These are phyloP conservation scores for Thaumetopoea pityocampa DNA, from an alignment of 1,140 invertebrate genomes.

Conservation along the genomic window DNA sequence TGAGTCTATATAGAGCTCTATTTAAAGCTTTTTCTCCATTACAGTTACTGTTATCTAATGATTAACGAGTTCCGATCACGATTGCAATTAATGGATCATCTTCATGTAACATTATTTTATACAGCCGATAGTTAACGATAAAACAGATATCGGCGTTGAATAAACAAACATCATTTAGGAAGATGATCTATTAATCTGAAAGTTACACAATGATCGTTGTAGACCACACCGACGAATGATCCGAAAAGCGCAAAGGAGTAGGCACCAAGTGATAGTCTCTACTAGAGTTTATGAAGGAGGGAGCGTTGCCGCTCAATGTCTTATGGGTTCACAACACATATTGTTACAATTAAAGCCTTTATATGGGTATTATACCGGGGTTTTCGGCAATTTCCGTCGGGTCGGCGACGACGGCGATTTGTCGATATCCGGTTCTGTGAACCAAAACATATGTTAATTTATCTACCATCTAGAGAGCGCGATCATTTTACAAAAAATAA, in stretches of 20 bases:
- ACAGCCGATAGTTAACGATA: no score
- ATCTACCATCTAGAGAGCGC: conserved; percentile 5
- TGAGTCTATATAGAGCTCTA: conserved; percentile 11
- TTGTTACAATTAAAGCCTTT: conserved; percentile 68
- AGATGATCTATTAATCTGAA: conserved; percentile 32
- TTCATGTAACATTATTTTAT: no score
- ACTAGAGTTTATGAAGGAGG: conserved; percentile 56
- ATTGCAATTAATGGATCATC: conserved; percentile 33
- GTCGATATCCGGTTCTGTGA: conserved; percentile 85
- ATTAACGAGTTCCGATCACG: conserved; percentile 10
- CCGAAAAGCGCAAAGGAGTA: conserved; percentile 55
- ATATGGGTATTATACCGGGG: conserved; percentile 88
- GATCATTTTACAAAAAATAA: no score
- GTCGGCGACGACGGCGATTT: conserved; percentile 91
- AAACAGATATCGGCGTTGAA: no score
- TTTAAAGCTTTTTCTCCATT: conserved; percentile 12
- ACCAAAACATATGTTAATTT: conserved; percentile 42
- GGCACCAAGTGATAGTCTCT: conserved; percentile 71
- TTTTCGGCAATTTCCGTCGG: conserved; percentile 94
- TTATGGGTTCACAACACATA: conserved; percentile 71
- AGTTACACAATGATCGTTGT: conserved; percentile 23
- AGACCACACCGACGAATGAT: conserved; percentile 37
- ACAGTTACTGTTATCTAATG: conserved; percentile 17
- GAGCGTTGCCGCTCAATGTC: conserved; percentile 44
- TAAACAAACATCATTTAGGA: no score